Evolutionary conservation across 2,113 vertebrate species (phyloP), one percentile per base, ranked within the genome.

Genomic region (Aramus guarauna): DNA sequence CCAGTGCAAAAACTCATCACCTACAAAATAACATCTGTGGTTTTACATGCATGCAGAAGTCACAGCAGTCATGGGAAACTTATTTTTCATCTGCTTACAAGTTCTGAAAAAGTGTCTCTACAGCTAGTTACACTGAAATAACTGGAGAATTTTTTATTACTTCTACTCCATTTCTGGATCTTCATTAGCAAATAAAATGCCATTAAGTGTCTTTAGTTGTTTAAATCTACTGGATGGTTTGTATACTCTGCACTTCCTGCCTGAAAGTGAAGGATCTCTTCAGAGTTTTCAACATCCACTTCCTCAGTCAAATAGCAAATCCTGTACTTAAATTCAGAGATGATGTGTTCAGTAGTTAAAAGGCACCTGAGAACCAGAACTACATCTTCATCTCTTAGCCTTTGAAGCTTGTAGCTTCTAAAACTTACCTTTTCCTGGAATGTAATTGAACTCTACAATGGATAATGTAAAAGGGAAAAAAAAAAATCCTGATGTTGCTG

Each of bases 61-160:
- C 55, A 36, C 22, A 88, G 48, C 20, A 71, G 0, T 71, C 1
- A 0, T 1, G 1, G 23, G 68, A 39, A 90, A 73, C 32, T 79
- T 41, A 13, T 0, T 88, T 83, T 43, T 73, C 9, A 21, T 50
- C 26, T 88, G n/a, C 63, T 88, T 12, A 3, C 26, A 63, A 24
- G n/a, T 69, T 87, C 34, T 73, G 50, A 24, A 83, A 36, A 78
- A 79, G 47, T 29, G 9, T 76, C 62, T 77, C n/a, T 10, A 30
- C 53, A 45, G 39, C 39, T 55, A 5, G 16, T 76, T 11, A 9
- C 41, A 11, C 32, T 59, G 75, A 83, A 84, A 50, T 60, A 92
- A 43, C 34, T 45, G 48, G 53, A 24, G 20, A 55, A 22, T 21
- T 53, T 67, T n/a, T 48, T 48, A 10, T 83, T 55, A 15, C 9